Evolutionary conservation across 2,888 invertebrate genomes (phyloP).

Genomic region (Leptogaster cylindrica): DNA sequence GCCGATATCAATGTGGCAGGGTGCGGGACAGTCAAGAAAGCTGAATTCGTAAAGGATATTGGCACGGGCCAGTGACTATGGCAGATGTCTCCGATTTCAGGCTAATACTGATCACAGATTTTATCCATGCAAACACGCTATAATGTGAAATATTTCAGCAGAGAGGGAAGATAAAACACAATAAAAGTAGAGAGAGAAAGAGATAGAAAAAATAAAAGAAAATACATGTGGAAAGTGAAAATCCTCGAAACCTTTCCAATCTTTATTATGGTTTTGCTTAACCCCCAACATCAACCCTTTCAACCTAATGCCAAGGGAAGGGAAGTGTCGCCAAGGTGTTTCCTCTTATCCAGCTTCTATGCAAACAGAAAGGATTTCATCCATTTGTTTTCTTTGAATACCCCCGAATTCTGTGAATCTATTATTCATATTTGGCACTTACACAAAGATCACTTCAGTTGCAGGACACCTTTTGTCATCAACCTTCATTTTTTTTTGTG

Average conservation of each 20-base stretch:
- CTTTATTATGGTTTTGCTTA: neutral
- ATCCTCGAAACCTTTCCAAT: slow-evolving; percentile 11
- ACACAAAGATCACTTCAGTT: slow-evolving; percentile 29
- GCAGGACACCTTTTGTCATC: slow-evolving; percentile 19
- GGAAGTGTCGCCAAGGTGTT: slow-evolving; percentile 46
- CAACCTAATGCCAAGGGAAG: slow-evolving; percentile 27
- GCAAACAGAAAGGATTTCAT: slow-evolving; percentile 20
- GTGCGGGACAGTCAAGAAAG: neutral
- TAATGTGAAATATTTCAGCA: slow-evolving; percentile 13
- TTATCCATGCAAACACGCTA: slow-evolving; percentile 1
- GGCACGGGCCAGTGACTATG: slow-evolving; percentile 28
- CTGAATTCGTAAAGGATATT: neutral
- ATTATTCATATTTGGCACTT: slow-evolving; percentile 31
- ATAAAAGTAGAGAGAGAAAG: too few relatives aligned
- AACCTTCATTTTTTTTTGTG: neutral
- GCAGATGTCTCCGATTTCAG: slow-evolving; percentile 25
- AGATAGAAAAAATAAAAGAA: too few relatives aligned
- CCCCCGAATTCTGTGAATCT: neutral
- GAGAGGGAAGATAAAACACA: too few relatives aligned
- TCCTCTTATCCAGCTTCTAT: slow-evolving; percentile 42
- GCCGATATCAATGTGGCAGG: neutral
- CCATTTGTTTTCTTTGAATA: neutral
- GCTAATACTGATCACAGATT: slow-evolving; percentile 30
- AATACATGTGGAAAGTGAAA: slow-evolving; percentile 29
- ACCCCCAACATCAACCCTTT: slow-evolving; percentile 28